Evolutionary conservation across 2,888 invertebrate species (phyloP).

Genomic region (Trichogramma dendrolimi): DNA sequence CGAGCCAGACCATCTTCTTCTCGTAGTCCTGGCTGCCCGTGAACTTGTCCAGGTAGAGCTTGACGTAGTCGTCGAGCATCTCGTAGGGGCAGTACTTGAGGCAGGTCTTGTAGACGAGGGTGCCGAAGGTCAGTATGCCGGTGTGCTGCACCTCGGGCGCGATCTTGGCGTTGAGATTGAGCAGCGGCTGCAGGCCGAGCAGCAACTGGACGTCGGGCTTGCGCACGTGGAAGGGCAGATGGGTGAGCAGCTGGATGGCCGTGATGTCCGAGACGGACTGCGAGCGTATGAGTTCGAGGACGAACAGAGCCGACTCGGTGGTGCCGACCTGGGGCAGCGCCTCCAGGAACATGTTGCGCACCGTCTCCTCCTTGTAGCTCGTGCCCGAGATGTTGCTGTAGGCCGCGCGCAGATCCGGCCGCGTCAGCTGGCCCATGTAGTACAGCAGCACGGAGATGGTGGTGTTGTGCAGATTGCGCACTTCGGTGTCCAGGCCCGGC

Average conservation of each 20-base stretch:
- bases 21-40: constrained; percentile 67
- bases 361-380: constrained; percentile 70
- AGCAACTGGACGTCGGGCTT: constrained; percentile 56
- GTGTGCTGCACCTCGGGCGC: constrained; percentile 61
- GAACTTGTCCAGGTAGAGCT: constrained; percentile 68
- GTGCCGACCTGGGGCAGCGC: constrained; percentile 68
- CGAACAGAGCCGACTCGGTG: constrained; percentile 62
- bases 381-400: constrained; percentile 57
- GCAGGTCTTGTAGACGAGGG: constrained; percentile 64
- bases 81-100: constrained; percentile 57
- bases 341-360: constrained; percentile 68
- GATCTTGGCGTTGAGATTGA: constrained; percentile 49
- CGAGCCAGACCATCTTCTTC: constrained; percentile 68
- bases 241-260: constrained; percentile 63
- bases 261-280: constrained; percentile 63
- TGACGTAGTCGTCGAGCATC: constrained; percentile 67
- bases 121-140: constrained; percentile 67
- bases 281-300: constrained; percentile 62
- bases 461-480: constrained; percentile 50
- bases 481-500: constrained; percentile 46
- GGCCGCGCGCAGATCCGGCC: constrained; percentile 45
- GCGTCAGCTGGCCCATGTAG: constrained; percentile 49
- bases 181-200: constrained; percentile 57
- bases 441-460: constrained; percentile 51
- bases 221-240: constrained; percentile 68